phyloP scores from a whole-genome alignment of 2,113 vertebrate genomes.

The Pontoporia blainvillei region DNA sequence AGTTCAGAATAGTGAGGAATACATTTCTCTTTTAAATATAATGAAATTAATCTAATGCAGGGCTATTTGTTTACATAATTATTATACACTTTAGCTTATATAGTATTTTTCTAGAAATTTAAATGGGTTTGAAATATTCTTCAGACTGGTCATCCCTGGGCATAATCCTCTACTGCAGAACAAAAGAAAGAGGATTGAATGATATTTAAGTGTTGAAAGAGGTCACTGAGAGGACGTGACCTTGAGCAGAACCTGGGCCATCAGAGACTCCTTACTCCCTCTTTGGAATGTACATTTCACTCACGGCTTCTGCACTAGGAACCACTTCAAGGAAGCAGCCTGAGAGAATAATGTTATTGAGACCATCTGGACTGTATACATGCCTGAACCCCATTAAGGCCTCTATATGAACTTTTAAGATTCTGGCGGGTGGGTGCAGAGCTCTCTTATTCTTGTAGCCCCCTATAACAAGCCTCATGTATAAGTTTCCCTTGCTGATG shows the following conservation, averaged over 20 bases:
- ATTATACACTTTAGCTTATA: background rate
- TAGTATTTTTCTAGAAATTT: slow-evolving; percentile 2
- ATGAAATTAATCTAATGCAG: background rate
- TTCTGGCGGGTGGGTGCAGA: background rate
- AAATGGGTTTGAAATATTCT: slow-evolving; percentile 1
- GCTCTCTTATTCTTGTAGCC: background rate
- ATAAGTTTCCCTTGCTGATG: background rate
- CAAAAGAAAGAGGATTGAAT: background rate
- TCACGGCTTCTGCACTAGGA: background rate
- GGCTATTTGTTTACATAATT: background rate
- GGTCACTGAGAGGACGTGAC: background rate
- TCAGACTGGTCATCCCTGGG: background rate
- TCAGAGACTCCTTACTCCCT: background rate
- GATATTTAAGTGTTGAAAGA: background rate
- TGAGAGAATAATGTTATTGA: background rate
- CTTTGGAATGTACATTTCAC: background rate
- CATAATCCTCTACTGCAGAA: background rate
- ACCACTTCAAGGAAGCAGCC: background rate
- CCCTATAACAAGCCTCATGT: background rate
- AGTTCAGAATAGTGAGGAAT: background rate
- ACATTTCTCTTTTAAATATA: background rate
- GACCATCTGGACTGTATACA: background rate
- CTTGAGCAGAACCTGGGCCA: rapidly evolving
- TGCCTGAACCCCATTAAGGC: background rate
- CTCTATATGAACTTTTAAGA: background rate